Evolutionary conservation across 1,140 invertebrate genomes (phyloP).

Genomic region (Caenorhabditis inopinata): DNA sequence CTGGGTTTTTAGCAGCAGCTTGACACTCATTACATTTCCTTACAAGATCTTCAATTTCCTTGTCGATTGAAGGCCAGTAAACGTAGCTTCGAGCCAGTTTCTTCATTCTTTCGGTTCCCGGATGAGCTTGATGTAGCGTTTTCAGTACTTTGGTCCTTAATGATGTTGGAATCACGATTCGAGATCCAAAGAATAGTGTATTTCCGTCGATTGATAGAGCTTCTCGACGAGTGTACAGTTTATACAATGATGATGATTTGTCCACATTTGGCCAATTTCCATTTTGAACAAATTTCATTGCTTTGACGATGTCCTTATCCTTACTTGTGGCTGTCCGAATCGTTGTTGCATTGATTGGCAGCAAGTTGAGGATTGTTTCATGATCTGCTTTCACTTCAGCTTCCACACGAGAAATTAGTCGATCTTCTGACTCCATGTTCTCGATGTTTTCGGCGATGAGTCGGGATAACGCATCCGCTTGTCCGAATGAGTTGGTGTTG

Average conservation of each 20-base stretch:
- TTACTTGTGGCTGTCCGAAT: background rate
- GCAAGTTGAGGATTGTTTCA: background rate
- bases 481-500: too few species aligned
- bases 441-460: too few species aligned
- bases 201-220: slow-evolving; percentile 40
- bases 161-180: slow-evolving; percentile 53
- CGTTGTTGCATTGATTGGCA: background rate
- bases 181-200: slow-evolving; percentile 41
- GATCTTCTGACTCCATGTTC: too few species aligned
- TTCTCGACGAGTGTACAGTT: background rate
- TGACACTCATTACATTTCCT: slow-evolving; percentile 68
- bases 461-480: too few species aligned
- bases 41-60: slow-evolving; percentile 68
- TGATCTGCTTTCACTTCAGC: too few species aligned
- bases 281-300: background rate
- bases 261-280: background rate
- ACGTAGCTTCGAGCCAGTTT: too few species aligned
- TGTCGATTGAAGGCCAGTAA: slow-evolving; percentile 70
- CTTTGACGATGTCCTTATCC: background rate
- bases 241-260: background rate
- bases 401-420: too few species aligned
- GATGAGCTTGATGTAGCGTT: slow-evolving; percentile 59
- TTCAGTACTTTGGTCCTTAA: slow-evolving; percentile 50
- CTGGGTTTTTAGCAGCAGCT: slow-evolving; percentile 30
- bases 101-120: too few species aligned